phyloP scores from a whole-genome alignment of 2,888 invertebrate genomes.

The Drosophila nr. perissopoda region DNA sequence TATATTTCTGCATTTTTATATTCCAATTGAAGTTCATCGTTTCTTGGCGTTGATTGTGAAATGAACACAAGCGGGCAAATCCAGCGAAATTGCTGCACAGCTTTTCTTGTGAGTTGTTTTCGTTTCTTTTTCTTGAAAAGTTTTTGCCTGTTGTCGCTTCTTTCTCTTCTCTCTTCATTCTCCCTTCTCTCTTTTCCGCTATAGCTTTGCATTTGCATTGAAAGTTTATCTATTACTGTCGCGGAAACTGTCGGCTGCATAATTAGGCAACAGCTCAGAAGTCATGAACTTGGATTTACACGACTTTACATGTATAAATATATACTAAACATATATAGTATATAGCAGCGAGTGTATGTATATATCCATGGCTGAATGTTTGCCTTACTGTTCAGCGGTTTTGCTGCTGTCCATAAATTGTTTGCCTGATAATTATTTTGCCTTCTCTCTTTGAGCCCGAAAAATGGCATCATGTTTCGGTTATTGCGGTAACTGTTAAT shows the following conservation, averaged over 20 bases:
- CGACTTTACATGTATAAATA: neutral
- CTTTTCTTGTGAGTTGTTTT: slow-evolving; percentile 12
- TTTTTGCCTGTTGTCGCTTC: slow-evolving; percentile 19
- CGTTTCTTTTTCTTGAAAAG: slow-evolving; percentile 14
- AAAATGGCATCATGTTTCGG: slow-evolving; percentile 50
- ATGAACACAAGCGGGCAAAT: slow-evolving; percentile 20
- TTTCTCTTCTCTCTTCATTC: neutral
- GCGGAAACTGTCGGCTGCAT: slow-evolving; percentile 28
- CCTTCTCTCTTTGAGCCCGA: slow-evolving; percentile 40
- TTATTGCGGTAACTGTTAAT: slow-evolving; percentile 48
- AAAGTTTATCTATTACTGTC: slow-evolving; percentile 45
- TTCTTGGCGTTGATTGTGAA: slow-evolving; percentile 21
- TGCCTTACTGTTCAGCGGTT: slow-evolving; percentile 10
- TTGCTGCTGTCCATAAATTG: slow-evolving; percentile 38
- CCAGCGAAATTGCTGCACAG: slow-evolving; percentile 3
- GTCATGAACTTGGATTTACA: slow-evolving; percentile 28
- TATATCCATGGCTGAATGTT: slow-evolving; percentile 1
- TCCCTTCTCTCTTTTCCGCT: neutral
- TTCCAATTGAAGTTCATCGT: slow-evolving; percentile 26
- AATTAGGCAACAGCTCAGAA: slow-evolving; percentile 37
- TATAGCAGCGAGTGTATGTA: neutral
- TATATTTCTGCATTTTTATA: neutral
- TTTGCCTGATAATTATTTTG: slow-evolving; percentile 53
- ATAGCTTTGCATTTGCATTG: slow-evolving; percentile 50
- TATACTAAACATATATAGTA: neutral